Evolutionary conservation across 2,113 vertebrate species (phyloP), one percentile per base, ranked within the genome.

Genomic region (Pholis gunnellus): DNA sequence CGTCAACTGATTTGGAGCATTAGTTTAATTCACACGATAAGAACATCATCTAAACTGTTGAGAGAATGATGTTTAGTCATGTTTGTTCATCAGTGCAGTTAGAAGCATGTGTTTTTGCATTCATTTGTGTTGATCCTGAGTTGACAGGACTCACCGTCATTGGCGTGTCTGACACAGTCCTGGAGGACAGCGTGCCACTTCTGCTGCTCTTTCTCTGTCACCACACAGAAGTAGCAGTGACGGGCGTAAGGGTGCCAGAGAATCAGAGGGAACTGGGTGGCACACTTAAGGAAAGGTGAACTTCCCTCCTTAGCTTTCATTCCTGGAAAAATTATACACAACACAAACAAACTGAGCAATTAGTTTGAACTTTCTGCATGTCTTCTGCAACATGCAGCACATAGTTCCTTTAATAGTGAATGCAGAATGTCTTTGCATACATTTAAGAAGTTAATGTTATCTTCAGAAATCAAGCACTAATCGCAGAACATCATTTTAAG

Each of bases 111-210:
- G 17, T 44, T 4, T 52, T 20, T n/a, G 50, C 13, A 31, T 5
- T 9, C 22, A 20, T n/a, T 2, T 73, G 15, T 65, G 29, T 36
- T 9, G 25, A 9, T 46, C n/a, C n/a, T 67, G 50, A 56, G 18
- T 0, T 11, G 17, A n/a, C 29, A 20, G 14, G 0, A 74, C 96
- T 95, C 91, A 98, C 98, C 98, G 0, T 98, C 96, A 81, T 98
- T 99, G 89, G 96, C 93, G 78, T 99, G 97, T 1, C 98, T 75
- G 34, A 98, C 93, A 0, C 98, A 99, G 90, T 99, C 98, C 92
- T 97, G 97, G 79, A 99, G 95, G 22, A 99, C 97, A 0, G 97
- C 97, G 3, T 87, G 90, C 98, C 98, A 99, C 91, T 96, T 97
- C 89, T 97, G 91, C 88, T 99, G 98, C 89, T 99, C 98, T 0